These are phyloP conservation scores for Danionella cerebrum DNA, from an alignment of 2,113 vertebrate genomes.

Conservation along the genomic window DNA sequence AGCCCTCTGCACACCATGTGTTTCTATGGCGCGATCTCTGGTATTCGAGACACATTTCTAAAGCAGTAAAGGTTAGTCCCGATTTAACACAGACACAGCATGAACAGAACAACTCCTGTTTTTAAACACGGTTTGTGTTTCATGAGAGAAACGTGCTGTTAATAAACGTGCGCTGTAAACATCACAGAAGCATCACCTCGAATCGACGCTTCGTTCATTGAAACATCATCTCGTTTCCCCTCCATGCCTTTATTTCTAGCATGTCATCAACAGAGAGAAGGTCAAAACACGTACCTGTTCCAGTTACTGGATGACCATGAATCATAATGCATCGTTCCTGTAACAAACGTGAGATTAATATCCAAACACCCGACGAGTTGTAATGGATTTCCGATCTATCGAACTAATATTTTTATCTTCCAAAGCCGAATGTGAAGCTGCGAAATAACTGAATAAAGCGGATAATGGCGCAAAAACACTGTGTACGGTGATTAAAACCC, in stretches of 20 bases:
- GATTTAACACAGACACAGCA: background rate
- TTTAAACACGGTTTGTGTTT: background rate
- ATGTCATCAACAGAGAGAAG: background rate
- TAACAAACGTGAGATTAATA: background rate
- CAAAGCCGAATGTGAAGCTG: background rate
- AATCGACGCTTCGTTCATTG: background rate
- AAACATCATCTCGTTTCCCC: background rate
- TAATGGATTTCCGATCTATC: constrained; percentile 28
- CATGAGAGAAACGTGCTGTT: background rate
- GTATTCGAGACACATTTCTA: background rate
- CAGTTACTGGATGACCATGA: constrained; percentile 28
- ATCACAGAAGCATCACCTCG: background rate
- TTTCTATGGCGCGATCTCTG: background rate
- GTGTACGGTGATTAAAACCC: background rate
- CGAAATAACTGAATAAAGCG: background rate
- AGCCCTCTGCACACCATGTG: background rate
- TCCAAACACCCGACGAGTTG: background rate
- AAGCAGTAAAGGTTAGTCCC: background rate
- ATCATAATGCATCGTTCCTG: constrained; percentile 18
- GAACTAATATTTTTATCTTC: background rate
- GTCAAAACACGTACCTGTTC: constrained; percentile 34
- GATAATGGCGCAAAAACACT: background rate
- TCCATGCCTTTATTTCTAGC: background rate
- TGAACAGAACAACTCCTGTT: background rate
- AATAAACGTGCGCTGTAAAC: background rate